Evolutionary conservation across 2,797 vertebrate species (phyloP).

Genomic region (Tangara arthus): DNA sequence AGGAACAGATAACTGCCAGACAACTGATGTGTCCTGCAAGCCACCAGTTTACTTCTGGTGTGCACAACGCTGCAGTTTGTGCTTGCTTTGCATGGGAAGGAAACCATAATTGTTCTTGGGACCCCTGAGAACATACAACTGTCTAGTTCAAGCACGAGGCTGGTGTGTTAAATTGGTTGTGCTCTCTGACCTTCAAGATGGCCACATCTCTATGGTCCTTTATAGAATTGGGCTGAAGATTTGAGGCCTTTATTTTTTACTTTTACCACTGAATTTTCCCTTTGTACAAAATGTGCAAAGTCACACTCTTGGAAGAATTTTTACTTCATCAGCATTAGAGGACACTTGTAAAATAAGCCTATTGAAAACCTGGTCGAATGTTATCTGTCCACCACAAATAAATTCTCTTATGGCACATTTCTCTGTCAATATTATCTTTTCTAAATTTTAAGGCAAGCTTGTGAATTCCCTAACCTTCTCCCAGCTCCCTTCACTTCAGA

Average conservation of each 20-base stretch:
- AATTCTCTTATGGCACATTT: neutral
- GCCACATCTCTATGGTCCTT: neutral
- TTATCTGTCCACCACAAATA: neutral
- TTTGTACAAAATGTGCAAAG: neutral
- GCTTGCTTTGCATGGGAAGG: neutral
- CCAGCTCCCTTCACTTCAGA: neutral
- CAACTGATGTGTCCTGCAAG: neutral
- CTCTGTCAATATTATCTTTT: constrained; percentile 36
- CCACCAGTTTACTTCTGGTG: neutral
- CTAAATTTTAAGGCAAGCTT: neutral
- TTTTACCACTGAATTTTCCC: neutral
- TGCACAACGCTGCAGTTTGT: neutral
- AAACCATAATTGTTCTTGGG: neutral
- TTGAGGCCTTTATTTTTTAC: neutral
- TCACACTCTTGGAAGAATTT: neutral
- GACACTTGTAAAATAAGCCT: neutral
- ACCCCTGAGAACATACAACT: neutral
- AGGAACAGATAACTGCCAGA: neutral
- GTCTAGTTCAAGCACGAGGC: neutral
- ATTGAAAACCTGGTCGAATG: neutral
- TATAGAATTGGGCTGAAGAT: neutral
- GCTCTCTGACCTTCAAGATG: neutral
- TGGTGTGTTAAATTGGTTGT: neutral
- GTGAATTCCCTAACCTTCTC: neutral
- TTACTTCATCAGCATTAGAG: neutral